These are phyloP conservation scores for Harpagifer antarcticus DNA, from an alignment of 2,797 vertebrate genomes.

Conservation along the genomic window DNA sequence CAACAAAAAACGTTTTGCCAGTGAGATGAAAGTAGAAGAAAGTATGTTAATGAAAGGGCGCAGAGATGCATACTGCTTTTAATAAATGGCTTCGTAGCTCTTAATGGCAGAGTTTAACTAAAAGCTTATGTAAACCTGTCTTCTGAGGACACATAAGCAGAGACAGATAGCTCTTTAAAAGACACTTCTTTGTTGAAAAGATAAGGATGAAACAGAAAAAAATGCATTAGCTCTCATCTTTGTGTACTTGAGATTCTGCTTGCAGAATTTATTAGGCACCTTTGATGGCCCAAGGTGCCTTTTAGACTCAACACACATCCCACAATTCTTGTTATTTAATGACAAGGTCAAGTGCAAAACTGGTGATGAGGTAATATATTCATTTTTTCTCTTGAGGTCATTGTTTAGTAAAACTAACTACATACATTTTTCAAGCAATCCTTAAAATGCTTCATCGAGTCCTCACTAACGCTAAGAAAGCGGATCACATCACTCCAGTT, in stretches of 20 bases:
- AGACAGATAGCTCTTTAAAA: constrained; percentile 7
- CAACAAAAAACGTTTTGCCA: constrained; percentile 15
- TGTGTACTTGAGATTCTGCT: constrained; percentile 29
- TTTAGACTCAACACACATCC: not conserved
- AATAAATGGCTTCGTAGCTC: constrained; percentile 35
- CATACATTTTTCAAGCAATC: not conserved
- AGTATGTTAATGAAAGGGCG: constrained; percentile 47
- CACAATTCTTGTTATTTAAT: constrained; percentile 11
- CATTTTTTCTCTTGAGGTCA: not conserved
- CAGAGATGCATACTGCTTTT: constrained; percentile 29
- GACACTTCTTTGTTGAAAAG: constrained; percentile 2
- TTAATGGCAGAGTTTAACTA: constrained; percentile 34
- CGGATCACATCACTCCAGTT: too few species aligned
- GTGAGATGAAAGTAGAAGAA: constrained; percentile 22
- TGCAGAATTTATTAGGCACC: constrained; percentile 14
- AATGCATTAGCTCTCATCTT: constrained; percentile 33
- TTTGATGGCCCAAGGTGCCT: constrained; percentile 16
- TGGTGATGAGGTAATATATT: constrained; percentile 17
- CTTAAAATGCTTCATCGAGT: not conserved
- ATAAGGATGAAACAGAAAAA: not conserved
- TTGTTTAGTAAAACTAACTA: constrained; percentile 4
- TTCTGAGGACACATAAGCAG: constrained; percentile 13
- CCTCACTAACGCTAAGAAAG: too few species aligned
- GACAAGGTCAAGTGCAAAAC: constrained; percentile 12
- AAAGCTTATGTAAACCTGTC: constrained; percentile 42